Evolutionary conservation across 2,888 invertebrate genomes (phyloP).

Genomic region (Petrophora chlorosata): DNA sequence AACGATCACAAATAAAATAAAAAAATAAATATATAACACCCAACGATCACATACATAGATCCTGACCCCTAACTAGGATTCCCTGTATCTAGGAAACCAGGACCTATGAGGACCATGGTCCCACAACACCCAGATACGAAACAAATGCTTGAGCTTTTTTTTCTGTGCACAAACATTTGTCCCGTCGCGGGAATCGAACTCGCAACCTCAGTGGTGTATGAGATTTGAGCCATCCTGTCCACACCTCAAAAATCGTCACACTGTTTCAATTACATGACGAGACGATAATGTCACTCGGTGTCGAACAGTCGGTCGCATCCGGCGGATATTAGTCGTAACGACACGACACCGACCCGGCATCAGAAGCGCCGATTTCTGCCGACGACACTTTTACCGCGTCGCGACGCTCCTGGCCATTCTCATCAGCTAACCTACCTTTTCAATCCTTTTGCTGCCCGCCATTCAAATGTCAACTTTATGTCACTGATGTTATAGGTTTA

Average conservation of each 20-base stretch:
- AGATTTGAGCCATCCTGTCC: too few species aligned
- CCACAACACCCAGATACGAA: too few species aligned
- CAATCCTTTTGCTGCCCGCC: background rate
- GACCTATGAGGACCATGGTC: too few species aligned
- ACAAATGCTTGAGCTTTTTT: too few species aligned
- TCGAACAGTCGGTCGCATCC: slow-evolving; percentile 67
- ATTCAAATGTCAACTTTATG: slow-evolving; percentile 22
- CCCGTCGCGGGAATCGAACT: too few species aligned
- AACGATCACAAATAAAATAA: too few species aligned
- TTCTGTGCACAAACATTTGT: too few species aligned
- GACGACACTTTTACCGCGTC: slow-evolving; percentile 75
- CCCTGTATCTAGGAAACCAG: too few species aligned
- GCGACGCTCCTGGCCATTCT: slow-evolving; percentile 39
- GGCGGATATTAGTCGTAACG: slow-evolving; percentile 76
- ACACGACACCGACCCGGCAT: slow-evolving; percentile 51
- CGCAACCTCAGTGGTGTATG: too few species aligned
- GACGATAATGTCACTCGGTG: slow-evolving; percentile 67
- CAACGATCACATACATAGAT: too few species aligned
- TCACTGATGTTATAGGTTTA: background rate
- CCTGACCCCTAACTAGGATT: too few species aligned
- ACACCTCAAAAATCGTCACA: slow-evolving; percentile 76
- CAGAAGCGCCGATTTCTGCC: slow-evolving; percentile 67
- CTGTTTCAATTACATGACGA: slow-evolving; percentile 76
- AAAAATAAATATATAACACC: too few species aligned
- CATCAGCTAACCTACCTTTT: slow-evolving; percentile 25